Base-by-base conservation (phyloP, 2,113 vertebrate genomes). In the Pungitius pungitius region DNA sequence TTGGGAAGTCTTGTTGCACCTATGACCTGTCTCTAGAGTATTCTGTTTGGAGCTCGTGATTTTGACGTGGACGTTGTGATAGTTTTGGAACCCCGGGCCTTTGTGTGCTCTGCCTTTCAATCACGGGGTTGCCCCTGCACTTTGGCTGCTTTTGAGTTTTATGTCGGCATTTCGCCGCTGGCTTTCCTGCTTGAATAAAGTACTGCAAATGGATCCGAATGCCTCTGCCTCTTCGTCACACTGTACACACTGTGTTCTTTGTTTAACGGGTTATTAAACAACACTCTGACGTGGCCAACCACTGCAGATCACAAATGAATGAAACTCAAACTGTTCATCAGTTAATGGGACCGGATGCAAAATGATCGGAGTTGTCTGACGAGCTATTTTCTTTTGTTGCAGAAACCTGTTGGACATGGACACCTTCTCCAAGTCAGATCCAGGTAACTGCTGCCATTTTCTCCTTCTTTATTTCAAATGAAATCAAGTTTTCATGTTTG, bases 361-460 rank as follows among this genome's bases (percentile, higher is more conserved):
- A 42, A 11, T 37, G 59, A 33, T 58, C 2, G 17, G 27, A 58
- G 27, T 1, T 39, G 24, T 73, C 42, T 75, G 13, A 76, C 47
- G 8, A 0, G 45, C 17, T 79, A 17, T 8, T 88, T 75, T 61
- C 73, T 82, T 91, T 72, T 87, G 4, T 81, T 73, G 33, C 82
- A 99, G 97, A 92, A 96, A 94, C 86, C 94, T 99, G 77, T 93
- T 98, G 86, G 96, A 98, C 81, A 93, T 97, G 90, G 97, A 98
- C 90, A 97, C 97, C 37, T 99, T 99, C 89, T 98, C 97, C 61
- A 99, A 98, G 78, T 98, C 97, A 24, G 97, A 97, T 82, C 97
- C 97, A 83, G 96, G 97, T 98, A 93, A 85, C 92, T 90, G 42
- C 22, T 56, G 20, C 27, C 22, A 6, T 54, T 40, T 27, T 49